These are phyloP conservation scores for Umimayanthus chanpuru DNA, from an alignment of 92 coral and sea anemone species.

Conservation along the genomic window DNA sequence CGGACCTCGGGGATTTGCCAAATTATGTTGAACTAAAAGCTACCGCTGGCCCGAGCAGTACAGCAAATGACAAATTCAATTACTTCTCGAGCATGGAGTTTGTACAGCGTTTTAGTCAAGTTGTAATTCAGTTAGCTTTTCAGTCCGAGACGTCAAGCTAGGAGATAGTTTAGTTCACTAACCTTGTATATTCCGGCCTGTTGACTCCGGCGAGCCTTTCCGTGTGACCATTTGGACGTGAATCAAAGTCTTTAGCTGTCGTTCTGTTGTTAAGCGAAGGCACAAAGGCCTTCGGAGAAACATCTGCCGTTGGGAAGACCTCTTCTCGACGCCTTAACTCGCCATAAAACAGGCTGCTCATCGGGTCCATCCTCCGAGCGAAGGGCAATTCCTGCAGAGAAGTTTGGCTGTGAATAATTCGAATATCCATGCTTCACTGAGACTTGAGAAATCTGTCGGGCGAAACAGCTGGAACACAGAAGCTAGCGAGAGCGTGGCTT, in stretches of 20 bases:
- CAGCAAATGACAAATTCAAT: conserved; percentile 30
- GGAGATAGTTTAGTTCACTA: conserved; percentile 17
- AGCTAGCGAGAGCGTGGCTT: conserved; percentile 26
- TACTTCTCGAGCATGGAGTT: conserved; percentile 30
- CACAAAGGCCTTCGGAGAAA: conserved; percentile 38
- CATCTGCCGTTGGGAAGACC: conserved; percentile 32
- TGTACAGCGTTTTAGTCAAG: conserved; percentile 13
- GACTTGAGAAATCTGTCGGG: conserved; percentile 32
- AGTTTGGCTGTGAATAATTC: conserved; percentile 39
- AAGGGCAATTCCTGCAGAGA: conserved; percentile 43
- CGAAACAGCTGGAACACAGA: conserved; percentile 39
- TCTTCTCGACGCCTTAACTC: conserved; percentile 40
- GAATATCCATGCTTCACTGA: conserved; percentile 41
- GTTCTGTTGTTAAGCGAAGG: conserved; percentile 42
- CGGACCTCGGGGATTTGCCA: conserved; percentile 41
- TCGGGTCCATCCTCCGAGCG: conserved; percentile 36
- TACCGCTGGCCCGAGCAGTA: conserved; percentile 25
- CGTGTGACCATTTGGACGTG: conserved; percentile 31
- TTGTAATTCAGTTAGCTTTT: not conserved
- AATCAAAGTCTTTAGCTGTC: conserved; percentile 42
- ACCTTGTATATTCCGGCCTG: conserved; percentile 46
- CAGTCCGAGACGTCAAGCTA: conserved; percentile 5
- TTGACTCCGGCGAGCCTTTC: conserved; percentile 21
- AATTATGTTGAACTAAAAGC: not conserved
- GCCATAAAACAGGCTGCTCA: conserved; percentile 29